These are phyloP conservation scores for Drosophila repletoides DNA, from an alignment of 1,140 invertebrate genomes.

Conservation along the genomic window DNA sequence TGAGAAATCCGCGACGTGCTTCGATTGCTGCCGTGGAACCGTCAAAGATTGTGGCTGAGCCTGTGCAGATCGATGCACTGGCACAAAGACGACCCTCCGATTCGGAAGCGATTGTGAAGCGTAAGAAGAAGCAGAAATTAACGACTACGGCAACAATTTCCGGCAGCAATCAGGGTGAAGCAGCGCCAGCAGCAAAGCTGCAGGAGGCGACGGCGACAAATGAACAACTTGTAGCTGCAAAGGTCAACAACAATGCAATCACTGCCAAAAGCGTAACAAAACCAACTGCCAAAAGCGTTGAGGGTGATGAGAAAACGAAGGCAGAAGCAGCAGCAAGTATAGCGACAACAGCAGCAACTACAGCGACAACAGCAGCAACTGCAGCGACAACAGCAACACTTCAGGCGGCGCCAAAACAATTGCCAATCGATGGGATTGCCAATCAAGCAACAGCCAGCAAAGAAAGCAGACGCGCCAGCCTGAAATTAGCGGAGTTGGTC, in stretches of 20 bases:
- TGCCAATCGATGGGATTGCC: slow-evolving; percentile 46
- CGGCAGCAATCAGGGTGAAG: slow-evolving; percentile 14
- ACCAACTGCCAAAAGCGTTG: slow-evolving; percentile 58
- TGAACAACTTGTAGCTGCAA: slow-evolving; percentile 58
- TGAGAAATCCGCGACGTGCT: slow-evolving; percentile 60
- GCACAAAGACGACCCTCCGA: slow-evolving; percentile 74
- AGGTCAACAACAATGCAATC: slow-evolving; percentile 57
- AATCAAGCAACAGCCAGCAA: slow-evolving; percentile 58
- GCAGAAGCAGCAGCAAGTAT: background rate
- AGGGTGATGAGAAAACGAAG: slow-evolving; percentile 29
- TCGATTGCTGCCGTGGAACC: slow-evolving; percentile 74
- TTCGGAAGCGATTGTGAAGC: slow-evolving; percentile 72
- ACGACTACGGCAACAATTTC: slow-evolving; percentile 38
- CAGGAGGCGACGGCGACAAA: slow-evolving; percentile 23
- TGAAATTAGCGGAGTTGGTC: slow-evolving; percentile 64
- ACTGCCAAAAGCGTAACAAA: slow-evolving; percentile 49
- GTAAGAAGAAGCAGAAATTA: slow-evolving; percentile 74
- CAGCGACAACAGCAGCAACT: slow-evolving; percentile 16
- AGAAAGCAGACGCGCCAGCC: slow-evolving; percentile 56
- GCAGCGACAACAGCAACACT: slow-evolving; percentile 11
- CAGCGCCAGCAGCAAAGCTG: slow-evolving; percentile 7
- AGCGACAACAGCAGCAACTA: slow-evolving; percentile 1
- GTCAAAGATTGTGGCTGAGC: slow-evolving; percentile 69
- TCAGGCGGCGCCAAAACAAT: slow-evolving; percentile 28
- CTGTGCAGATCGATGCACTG: slow-evolving; percentile 49